Evolutionary conservation across 2,797 vertebrate genomes (phyloP).

Genomic region (Lithobates sylvaticus): DNA sequence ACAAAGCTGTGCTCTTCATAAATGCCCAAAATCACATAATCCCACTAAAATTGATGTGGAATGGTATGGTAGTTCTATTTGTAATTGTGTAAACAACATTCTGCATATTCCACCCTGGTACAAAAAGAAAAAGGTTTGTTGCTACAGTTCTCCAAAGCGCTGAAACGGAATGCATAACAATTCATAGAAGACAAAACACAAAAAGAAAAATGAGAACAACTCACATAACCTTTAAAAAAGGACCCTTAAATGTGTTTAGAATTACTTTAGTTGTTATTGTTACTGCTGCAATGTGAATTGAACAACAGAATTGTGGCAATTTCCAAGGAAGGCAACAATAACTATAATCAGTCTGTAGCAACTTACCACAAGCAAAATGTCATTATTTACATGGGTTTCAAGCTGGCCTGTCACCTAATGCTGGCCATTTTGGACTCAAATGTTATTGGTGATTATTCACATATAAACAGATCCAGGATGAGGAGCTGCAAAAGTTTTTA

Average conservation of each 20-base stretch:
- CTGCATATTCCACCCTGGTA: not conserved
- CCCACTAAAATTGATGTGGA: not conserved
- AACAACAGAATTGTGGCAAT: not conserved
- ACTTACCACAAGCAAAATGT: not conserved
- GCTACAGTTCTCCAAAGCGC: not conserved
- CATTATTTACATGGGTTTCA: not conserved
- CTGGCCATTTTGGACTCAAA: not conserved
- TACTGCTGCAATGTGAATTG: not conserved
- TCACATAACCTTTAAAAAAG: not conserved
- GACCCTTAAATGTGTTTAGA: conserved; percentile 8
- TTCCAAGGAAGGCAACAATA: not conserved
- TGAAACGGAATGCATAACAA: not conserved
- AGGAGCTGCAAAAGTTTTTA: too few species aligned
- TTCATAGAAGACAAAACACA: not conserved
- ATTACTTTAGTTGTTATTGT: conserved; percentile 17
- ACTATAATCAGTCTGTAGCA: not conserved
- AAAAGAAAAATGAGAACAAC: not conserved
- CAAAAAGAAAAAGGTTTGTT: not conserved
- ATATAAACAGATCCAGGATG: too few species aligned
- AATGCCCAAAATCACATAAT: not conserved
- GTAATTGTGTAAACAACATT: not conserved
- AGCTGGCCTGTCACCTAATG: not conserved
- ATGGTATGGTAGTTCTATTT: not conserved
- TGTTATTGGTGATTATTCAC: not conserved
- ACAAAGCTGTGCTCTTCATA: too few species aligned